Percentiles rank a stretch among this genome's conserved stretches.
Evolutionary conservation across 2,797 vertebrate genomes (phyloP).

Genomic region (Pelodytes ibericus): DNA sequence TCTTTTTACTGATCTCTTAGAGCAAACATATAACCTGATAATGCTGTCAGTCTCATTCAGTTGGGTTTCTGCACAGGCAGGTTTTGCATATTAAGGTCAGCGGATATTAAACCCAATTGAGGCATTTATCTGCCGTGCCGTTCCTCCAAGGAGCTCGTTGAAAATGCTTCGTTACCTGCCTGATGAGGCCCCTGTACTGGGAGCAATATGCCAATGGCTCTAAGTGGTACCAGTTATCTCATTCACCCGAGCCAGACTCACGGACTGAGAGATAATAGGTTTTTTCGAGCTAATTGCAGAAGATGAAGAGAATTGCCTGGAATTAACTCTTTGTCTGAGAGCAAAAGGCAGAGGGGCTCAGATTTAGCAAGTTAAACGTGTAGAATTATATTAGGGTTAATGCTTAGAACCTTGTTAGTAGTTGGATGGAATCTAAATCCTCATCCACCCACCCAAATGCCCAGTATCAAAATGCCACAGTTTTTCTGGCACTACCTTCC

Average conservation of each 20-base stretch:
- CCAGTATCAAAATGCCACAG: too few relatives aligned
- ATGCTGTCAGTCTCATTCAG: slow-evolving; percentile 41
- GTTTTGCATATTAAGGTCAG: slow-evolving; percentile 51
- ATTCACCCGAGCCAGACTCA: slow-evolving; percentile 40
- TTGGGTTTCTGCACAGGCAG: slow-evolving; percentile 21
- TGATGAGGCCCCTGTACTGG: slow-evolving; percentile 48
- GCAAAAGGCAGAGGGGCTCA: not conserved
- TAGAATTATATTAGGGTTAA: too few relatives aligned
- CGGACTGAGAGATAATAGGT: slow-evolving; percentile 32
- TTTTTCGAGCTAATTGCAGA: slow-evolving; percentile 47
- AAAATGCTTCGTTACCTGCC: slow-evolving; percentile 51
- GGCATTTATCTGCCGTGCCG: slow-evolving; percentile 33
- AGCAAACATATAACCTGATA: not conserved
- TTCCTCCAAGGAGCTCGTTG: slow-evolving; percentile 48
- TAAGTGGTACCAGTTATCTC: slow-evolving; percentile 48
- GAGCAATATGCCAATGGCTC: slow-evolving; percentile 49
- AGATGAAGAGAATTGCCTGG: slow-evolving; percentile 22
- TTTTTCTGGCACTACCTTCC: too few relatives aligned
- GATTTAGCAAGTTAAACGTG: too few relatives aligned
- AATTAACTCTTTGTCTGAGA: slow-evolving; percentile 7
- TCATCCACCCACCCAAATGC: too few relatives aligned
- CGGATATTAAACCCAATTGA: slow-evolving; percentile 51
- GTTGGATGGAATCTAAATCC: too few relatives aligned
- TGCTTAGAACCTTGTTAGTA: too few relatives aligned
- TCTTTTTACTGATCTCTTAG: slow-evolving; percentile 33